These are phyloP conservation scores for Aeoliscus strigatus DNA, from an alignment of 2,797 vertebrate genomes.

Conservation along the genomic window DNA sequence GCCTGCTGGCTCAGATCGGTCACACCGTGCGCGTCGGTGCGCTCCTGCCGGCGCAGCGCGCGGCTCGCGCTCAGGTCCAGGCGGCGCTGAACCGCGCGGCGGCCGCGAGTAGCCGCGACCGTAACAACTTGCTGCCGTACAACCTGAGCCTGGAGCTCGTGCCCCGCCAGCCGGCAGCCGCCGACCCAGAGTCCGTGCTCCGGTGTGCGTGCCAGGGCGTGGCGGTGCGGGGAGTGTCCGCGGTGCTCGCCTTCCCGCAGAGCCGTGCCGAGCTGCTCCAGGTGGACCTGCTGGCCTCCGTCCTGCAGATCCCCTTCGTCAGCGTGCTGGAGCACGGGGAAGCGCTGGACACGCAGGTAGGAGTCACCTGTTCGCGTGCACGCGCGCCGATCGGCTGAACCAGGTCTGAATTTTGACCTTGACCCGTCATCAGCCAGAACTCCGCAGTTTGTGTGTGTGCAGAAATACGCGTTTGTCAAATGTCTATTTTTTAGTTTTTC, in stretches of 20 bases:
- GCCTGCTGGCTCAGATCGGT: constrained; percentile 70
- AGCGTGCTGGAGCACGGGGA: constrained; percentile 80
- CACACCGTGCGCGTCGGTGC: constrained; percentile 81
- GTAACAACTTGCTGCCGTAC: constrained; percentile 71
- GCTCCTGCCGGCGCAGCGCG: constrained; percentile 76
- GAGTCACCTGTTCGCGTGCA: constrained; percentile 1
- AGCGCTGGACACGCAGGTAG: constrained; percentile 80
- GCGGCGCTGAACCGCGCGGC: constrained; percentile 73
- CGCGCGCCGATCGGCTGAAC: constrained; percentile 1
- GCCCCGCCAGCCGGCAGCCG: constrained; percentile 63
- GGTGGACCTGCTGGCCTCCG: constrained; percentile 83
- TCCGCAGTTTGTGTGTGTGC: too few species aligned
- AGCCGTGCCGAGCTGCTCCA: constrained; percentile 83
- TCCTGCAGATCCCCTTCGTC: constrained; percentile 84
- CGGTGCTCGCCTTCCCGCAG: constrained; percentile 85
- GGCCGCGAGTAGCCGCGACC: constrained; percentile 39
- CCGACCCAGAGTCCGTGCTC: constrained; percentile 84
- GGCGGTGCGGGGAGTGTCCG: constrained; percentile 80
- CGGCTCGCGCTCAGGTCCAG: constrained; percentile 75
- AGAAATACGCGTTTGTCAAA: too few species aligned
- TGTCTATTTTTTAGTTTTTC: too few species aligned
- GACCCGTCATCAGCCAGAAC: too few species aligned
- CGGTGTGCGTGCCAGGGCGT: constrained; percentile 81
- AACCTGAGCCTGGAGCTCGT: constrained; percentile 85
- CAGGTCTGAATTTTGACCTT: neutral